Conservation (phyloP, 2,113 vertebrate species). For the Microcebus murinus region DNA sequence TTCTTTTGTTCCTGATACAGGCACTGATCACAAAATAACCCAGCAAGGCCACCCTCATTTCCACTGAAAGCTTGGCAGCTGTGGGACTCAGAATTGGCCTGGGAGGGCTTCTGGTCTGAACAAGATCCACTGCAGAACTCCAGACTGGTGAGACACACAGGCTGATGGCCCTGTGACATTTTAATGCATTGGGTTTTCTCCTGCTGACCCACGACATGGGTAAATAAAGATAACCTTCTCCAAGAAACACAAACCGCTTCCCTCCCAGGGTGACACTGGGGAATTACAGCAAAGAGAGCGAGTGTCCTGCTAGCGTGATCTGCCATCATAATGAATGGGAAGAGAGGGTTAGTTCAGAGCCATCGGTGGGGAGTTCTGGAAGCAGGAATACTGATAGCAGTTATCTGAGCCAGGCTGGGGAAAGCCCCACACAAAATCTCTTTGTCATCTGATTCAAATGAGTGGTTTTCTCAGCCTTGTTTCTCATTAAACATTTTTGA, state of each 20-base stretch:
- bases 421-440: neutral
- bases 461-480: conserved; percentile 45
- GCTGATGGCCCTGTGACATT: neutral
- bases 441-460: neutral
- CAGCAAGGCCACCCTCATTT: neutral
- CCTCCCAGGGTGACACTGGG: neutral
- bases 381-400: neutral
- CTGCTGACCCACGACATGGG: conserved; percentile 1
- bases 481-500: conserved; percentile 56
- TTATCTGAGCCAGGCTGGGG: neutral
- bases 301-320: neutral
- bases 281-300: neutral
- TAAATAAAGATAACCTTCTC: conserved; percentile 65
- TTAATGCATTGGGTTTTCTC: conserved; percentile 44
- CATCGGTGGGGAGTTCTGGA: neutral
- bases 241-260: conserved; percentile 11
- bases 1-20: neutral
- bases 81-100: neutral
- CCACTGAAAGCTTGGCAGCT: neutral
- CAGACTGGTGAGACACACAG: neutral
- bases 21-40: neutral
- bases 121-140: neutral
- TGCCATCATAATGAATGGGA: fast-evolving
- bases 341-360: neutral
- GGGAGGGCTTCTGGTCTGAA: neutral